Evolutionary conservation across 2,888 invertebrate genomes (phyloP), one percentile per base, ranked within the genome.

Genomic region (Drosophila mayaguana): DNA sequence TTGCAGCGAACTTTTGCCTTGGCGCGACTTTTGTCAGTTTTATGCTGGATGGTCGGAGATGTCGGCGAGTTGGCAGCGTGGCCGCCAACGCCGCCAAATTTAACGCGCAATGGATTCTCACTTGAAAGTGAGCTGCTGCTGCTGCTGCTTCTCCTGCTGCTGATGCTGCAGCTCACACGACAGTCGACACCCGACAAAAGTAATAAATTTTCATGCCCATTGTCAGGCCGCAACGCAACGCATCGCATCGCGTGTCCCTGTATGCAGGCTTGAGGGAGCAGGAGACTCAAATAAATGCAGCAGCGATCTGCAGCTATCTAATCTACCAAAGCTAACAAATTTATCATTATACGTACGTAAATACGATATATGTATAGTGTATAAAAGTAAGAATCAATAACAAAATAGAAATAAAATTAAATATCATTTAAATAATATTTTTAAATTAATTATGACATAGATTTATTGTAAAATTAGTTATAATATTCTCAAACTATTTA

Each of bases 161-260:
- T 38, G 34, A 2, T 11, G 16, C 16, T 7, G n/a, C 9, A 18
- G 38, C 28, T 54, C 64, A 54, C 42, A 28, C 38, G 63, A 50
- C 43, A 34, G 32, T 34, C 56, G 32, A 43, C 56, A 60, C 67
- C 53, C 71, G 63, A 56, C 70, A 71, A 71, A 73, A 68, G 87
- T 72, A 78, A 84, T 84, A 84, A 88, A 84, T 84, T 88, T 65
- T 56, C 87, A 75, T 88, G 87, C 81, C 71, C 77, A 73, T 81
- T 83, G 87, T 86, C 79, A 79, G 62, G 62, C 22, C 63, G 22
- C 25, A 40, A 40, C 63, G 22, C 25, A 40, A 40, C 46, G 68
- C 54, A 40, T 40, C 59, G 65, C 57, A 57, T 46, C 20, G 57
- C 57, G 56, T 81, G 63, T 69, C 16, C 25, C 72, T 51, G 60